Conservation (phyloP, 1,140 invertebrate species). For the Manduca sexta region DNA sequence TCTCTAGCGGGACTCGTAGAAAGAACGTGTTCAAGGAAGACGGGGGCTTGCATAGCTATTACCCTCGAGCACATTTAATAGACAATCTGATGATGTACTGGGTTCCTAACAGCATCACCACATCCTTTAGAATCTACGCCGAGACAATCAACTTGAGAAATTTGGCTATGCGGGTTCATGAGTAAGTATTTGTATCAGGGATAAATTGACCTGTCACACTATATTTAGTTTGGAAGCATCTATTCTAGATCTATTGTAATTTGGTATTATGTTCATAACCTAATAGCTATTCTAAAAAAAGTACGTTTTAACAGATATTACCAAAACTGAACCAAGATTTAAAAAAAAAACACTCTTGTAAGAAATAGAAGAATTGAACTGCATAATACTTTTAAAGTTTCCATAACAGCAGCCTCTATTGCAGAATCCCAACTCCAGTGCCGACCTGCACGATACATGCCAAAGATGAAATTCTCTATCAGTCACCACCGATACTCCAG, state of each 20-base stretch:
- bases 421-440: constrained; percentile 72
- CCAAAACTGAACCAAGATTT: too few species aligned
- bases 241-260: too few species aligned
- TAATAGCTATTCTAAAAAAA: too few species aligned
- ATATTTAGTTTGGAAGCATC: too few species aligned
- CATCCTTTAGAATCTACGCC: constrained; percentile 81
- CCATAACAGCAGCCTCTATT: too few species aligned
- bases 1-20: constrained; percentile 81
- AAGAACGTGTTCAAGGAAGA: constrained; percentile 74
- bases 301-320: too few species aligned
- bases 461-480: constrained; percentile 75
- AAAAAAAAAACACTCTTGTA: too few species aligned
- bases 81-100: constrained; percentile 93
- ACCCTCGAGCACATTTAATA: constrained; percentile 81
- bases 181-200: neutral
- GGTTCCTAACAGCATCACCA: constrained; percentile 81
- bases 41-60: constrained; percentile 76
- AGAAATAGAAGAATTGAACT: too few species aligned
- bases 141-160: constrained; percentile 71
- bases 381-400: too few species aligned
- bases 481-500: constrained; percentile 69
- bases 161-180: neutral
- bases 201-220: too few species aligned
- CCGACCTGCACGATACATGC: constrained; percentile 77
- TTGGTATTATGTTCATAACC: too few species aligned